Evolutionary conservation across 2,113 vertebrate genomes (phyloP), one percentile per base, ranked within the genome.

Genomic region (Amblyopsis rosae): DNA sequence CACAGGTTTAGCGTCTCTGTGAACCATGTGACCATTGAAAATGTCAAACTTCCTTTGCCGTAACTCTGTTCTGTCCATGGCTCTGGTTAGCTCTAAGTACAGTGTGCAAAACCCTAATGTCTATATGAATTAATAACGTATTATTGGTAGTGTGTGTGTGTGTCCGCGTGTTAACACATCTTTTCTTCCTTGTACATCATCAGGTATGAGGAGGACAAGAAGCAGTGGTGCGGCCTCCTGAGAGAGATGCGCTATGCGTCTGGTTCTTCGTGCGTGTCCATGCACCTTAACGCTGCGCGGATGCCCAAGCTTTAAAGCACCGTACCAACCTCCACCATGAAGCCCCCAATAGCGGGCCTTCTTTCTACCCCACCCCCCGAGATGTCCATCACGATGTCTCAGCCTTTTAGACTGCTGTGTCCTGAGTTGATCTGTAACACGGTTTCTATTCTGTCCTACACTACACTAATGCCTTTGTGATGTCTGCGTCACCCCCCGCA

Each of bases 201-300:
- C 82, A 99, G 98, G 87, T 98, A 95, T 55, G 98, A 99, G 77
- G 96, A 96, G 0, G 96, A 96, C 69, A 98, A 95, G 90, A 98
- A 97, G 89, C 93, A 98, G 89, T 99, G 98, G 98, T 88, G 92
- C 26, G 98, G 98, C 26, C 97, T 99, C 91, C 82, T 99, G 87
- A 96, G 97, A 87, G 98, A 99, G 90, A 97, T 99, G 84, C 95
- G 95, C 62, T 99, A 99, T 0, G 98, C 96, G 6, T 94, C 96
- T 3, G 97, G 97, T 71, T 94, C 97, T 72, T 96, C 97, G 69
- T 98, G 96, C 57, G 92, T 96, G 64, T 91, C 95, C 17, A 93
- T 95, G 72, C 94, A 94, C 73, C 93, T 99, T 83, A 99, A 99
- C 67, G 94, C 95, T 57, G 96, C 96, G 90, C 95, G 94, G 87